Percentiles rank a stretch among this genome's conserved stretches.
phyloP scores from a whole-genome alignment of 2,888 invertebrate species.

The Pseudococcus jackbeardsleyi region DNA sequence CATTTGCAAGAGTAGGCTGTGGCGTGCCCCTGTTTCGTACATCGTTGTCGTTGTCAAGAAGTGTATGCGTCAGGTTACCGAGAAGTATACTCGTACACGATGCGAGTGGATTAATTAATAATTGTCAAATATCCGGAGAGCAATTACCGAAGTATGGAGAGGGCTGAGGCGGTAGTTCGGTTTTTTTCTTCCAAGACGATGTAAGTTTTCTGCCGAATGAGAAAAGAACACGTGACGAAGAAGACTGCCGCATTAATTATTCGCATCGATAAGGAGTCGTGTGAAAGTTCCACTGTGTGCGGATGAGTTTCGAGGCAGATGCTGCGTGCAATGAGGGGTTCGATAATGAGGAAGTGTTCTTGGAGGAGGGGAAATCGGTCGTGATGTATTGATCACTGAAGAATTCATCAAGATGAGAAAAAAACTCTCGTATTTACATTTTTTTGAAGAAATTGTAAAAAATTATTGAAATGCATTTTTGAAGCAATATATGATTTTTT shows the following conservation, averaged over 20 bases:
- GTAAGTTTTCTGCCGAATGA: neutral
- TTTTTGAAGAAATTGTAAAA: too few relatives aligned
- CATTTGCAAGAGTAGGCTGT: neutral
- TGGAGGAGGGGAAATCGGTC: too few relatives aligned
- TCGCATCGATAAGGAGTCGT: neutral
- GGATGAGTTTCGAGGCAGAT: too few relatives aligned
- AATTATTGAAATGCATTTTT: too few relatives aligned
- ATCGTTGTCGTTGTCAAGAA: neutral
- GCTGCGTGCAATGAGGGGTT: too few relatives aligned
- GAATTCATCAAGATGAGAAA: too few relatives aligned
- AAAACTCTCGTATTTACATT: too few relatives aligned
- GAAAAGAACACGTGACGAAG: neutral
- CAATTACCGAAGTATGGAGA: neutral
- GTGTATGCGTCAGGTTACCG: neutral
- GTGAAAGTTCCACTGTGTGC: too few relatives aligned
- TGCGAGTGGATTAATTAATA: constrained; percentile 14
- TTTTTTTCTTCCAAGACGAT: neutral
- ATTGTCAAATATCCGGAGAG: neutral
- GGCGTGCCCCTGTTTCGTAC: neutral
- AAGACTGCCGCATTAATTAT: neutral
- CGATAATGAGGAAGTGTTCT: too few relatives aligned
- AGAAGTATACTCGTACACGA: neutral
- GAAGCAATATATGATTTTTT: too few relatives aligned
- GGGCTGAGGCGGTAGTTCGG: neutral
- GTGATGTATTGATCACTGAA: too few relatives aligned